A percentile compares a stretch with the other conserved stretches of the same genome.
These are phyloP conservation scores for Ptychoptera contaminata DNA, from an alignment of 2,888 invertebrate genomes.

Conservation along the genomic window DNA sequence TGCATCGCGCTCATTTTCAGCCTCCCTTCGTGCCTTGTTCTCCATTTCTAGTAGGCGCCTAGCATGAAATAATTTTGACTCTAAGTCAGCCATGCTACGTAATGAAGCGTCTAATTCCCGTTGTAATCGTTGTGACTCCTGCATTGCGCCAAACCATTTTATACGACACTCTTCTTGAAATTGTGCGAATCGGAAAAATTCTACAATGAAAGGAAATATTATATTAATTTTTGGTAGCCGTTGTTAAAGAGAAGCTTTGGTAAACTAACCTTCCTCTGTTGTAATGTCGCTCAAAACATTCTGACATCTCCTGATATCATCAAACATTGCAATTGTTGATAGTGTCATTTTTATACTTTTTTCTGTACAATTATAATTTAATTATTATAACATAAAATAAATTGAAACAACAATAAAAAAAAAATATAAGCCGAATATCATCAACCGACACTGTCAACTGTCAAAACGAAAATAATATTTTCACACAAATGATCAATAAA, in stretches of 20 bases:
- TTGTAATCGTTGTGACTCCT: constrained; percentile 58
- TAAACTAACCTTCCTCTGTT: constrained; percentile 48
- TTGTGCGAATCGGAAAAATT: constrained; percentile 56
- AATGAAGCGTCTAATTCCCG: constrained; percentile 52
- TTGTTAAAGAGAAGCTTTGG: background rate
- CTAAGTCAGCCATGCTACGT: constrained; percentile 55
- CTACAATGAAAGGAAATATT: constrained; percentile 27
- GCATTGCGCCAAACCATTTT: constrained; percentile 51
- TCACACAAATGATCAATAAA: too few relatives aligned
- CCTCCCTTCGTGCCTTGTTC: constrained; percentile 48
- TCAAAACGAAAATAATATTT: too few relatives aligned
- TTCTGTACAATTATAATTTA: too few relatives aligned
- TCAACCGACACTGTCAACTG: too few relatives aligned
- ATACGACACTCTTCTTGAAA: constrained; percentile 54
- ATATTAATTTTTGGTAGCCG: too few relatives aligned
- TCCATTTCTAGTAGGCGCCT: constrained; percentile 67
- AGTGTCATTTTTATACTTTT: constrained; percentile 20
- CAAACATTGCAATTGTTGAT: constrained; percentile 52
- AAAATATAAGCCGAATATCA: too few relatives aligned
- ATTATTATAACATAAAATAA: too few relatives aligned
- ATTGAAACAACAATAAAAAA: too few relatives aligned
- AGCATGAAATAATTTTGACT: constrained; percentile 67
- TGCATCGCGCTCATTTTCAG: constrained; percentile 54
- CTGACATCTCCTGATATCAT: constrained; percentile 53
- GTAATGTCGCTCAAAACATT: constrained; percentile 46